Evolutionary conservation across 2,888 invertebrate species (phyloP).

Genomic region (Chydorus sphaericus): DNA sequence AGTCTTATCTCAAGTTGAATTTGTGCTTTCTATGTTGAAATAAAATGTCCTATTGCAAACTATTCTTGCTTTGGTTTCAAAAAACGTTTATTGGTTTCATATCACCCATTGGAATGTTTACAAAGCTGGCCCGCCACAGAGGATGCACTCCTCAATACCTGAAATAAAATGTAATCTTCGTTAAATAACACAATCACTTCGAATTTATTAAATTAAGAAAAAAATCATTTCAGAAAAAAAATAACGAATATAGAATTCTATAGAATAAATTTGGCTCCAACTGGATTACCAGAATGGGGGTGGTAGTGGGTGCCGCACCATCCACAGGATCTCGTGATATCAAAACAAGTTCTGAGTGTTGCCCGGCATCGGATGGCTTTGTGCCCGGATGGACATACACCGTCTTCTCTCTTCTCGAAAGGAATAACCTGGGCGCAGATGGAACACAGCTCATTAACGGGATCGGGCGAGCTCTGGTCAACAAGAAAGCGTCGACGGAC

Average conservation of each 20-base stretch:
- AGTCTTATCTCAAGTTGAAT: too few relatives aligned
- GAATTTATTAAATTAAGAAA: too few relatives aligned
- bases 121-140: constrained; percentile 1
- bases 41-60: too few relatives aligned
- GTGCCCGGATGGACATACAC: background rate
- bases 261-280: background rate
- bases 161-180: background rate
- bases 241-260: background rate
- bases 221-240: background rate
- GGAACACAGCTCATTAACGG: background rate
- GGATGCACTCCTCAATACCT: background rate
- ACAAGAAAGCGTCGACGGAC: background rate
- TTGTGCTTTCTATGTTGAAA: too few relatives aligned
- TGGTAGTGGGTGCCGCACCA: constrained; percentile 4
- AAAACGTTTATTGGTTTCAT: too few relatives aligned
- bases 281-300: background rate
- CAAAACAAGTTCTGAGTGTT: background rate
- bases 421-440: background rate
- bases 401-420: constrained; percentile 4
- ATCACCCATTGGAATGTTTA: too few relatives aligned
- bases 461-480: background rate
- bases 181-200: too few relatives aligned
- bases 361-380: background rate
- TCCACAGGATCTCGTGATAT: background rate
- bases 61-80: too few relatives aligned